Conservation (phyloP, 2,797 vertebrate genomes). For the Cyprinella venusta region DNA sequence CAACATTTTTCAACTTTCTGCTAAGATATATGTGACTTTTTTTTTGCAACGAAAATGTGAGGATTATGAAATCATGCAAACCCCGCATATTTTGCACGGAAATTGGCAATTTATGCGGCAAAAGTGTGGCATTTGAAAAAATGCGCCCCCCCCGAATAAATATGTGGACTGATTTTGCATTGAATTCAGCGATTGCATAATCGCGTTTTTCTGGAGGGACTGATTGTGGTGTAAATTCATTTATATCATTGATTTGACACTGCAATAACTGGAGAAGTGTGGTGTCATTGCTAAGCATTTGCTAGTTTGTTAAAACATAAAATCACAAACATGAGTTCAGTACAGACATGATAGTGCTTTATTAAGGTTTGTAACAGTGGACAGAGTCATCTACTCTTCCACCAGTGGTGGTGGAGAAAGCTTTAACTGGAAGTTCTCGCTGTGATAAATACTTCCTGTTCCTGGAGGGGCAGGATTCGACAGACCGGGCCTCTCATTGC, state of each 20-base stretch:
- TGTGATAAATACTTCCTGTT: conserved; percentile 83
- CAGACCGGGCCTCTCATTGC: conserved; percentile 69
- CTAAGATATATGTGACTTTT: too few species aligned
- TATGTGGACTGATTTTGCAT: too few species aligned
- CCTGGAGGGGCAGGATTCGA: conserved; percentile 75
- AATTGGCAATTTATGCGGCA: too few species aligned
- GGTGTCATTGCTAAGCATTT: background rate
- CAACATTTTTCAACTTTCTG: too few species aligned
- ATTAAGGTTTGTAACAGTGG: conserved; percentile 50
- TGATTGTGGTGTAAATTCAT: background rate
- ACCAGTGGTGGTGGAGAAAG: conserved; percentile 86
- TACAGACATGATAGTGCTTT: conserved; percentile 47
- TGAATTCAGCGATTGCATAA: too few species aligned
- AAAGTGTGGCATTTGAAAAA: too few species aligned
- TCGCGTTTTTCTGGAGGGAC: too few species aligned
- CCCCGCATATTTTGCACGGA: too few species aligned
- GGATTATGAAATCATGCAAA: too few species aligned
- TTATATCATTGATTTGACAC: background rate
- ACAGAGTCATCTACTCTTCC: conserved; percentile 76
- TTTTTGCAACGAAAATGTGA: too few species aligned
- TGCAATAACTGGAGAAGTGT: background rate
- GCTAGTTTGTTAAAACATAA: conserved; percentile 4
- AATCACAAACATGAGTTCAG: background rate
- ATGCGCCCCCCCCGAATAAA: too few species aligned
- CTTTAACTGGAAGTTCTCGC: conserved; percentile 88